These are phyloP conservation scores for Leptinotarsa juncta DNA, from an alignment of 2,888 invertebrate species.

Conservation along the genomic window DNA sequence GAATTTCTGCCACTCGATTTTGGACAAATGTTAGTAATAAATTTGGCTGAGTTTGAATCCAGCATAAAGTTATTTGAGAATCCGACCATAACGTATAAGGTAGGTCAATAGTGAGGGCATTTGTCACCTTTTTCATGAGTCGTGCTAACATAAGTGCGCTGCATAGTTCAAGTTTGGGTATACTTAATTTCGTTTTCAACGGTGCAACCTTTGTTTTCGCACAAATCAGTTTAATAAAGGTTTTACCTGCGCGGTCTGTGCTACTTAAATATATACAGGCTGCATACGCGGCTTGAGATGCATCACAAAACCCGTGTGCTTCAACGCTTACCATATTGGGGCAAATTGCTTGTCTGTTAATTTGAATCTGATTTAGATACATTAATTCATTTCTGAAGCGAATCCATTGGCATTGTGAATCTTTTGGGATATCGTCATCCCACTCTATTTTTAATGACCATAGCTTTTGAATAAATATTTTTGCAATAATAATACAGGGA, in stretches of 20 bases:
- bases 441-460: slow-evolving; percentile 1
- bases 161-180: slow-evolving; percentile 37
- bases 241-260: neutral
- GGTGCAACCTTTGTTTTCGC: slow-evolving; percentile 22
- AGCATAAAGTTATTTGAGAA: slow-evolving; percentile 21
- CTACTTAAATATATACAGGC: slow-evolving; percentile 19
- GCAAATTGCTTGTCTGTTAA: neutral
- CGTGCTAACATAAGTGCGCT: slow-evolving; percentile 35
- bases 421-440: slow-evolving; percentile 14
- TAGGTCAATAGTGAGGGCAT: slow-evolving; percentile 17
- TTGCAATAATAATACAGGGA: slow-evolving; percentile 28
- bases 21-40: slow-evolving; percentile 22
- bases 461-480: slow-evolving; percentile 20
- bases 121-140: slow-evolving; percentile 29
- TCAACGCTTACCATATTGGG: neutral
- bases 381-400: slow-evolving; percentile 7
- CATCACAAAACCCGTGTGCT: slow-evolving; percentile 17
- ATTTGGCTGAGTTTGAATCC: slow-evolving; percentile 29
- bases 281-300: slow-evolving; percentile 5
- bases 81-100: slow-evolving; percentile 25
- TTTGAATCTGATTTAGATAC: slow-evolving; percentile 3
- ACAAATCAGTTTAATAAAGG: slow-evolving; percentile 20
- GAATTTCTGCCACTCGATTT: slow-evolving; percentile 20
- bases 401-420: neutral
- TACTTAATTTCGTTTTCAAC: slow-evolving; percentile 26